Base-by-base conservation (phyloP, 2,888 invertebrate genomes). In the Tineola bisselliella region DNA sequence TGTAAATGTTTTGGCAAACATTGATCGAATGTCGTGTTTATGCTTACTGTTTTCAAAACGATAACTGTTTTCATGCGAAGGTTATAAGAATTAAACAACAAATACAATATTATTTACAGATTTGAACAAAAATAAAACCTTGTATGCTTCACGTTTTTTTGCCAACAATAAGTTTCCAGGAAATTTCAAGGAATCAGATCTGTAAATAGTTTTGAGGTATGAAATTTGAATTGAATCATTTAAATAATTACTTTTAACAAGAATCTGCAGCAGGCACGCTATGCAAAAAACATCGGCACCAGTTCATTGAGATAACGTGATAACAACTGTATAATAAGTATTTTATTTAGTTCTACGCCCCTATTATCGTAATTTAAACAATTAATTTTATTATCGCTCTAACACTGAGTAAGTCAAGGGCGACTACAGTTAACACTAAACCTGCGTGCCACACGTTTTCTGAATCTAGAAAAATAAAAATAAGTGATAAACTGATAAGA, bases 321-420 rank as follows among this genome's bases (percentile, higher is more conserved):
- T 54, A 18, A 54, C 54, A 54, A 54, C 19, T 54, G 48, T 48
- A 48, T 18, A 48, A 18, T 18, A 48, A 48, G 48, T 48, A 48
- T 48, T 48, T 54, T 54, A 18, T 54, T 54, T 13, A 54, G 25
- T 25, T 69, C 71, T 64, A 70, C 70, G 69, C 71, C 69, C 66
- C 62, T 65, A 65, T 65, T 66, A 66, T 44, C 62, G 66, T 70
- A 69, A 73, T 71, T 68, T 70, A 68, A 66, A 66, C 70, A 73
- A 75, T 76, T 76, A 71, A 68, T 67, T 68, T 72, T 70, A 70
- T 70, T 74, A 68, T 70, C 66, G 66, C 69, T 38, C 72, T 58
- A 72, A 74, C 76, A 78, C 71, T 73, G 69, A 80, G 75, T 80
- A 72, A 81, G 81, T 76, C 80, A 82, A 82, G 82, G 81, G 67